A percentile compares a stretch with the other conserved stretches of the same genome.
phyloP scores from a whole-genome alignment of 1,140 invertebrate genomes.

The Calycopis cecrops region DNA sequence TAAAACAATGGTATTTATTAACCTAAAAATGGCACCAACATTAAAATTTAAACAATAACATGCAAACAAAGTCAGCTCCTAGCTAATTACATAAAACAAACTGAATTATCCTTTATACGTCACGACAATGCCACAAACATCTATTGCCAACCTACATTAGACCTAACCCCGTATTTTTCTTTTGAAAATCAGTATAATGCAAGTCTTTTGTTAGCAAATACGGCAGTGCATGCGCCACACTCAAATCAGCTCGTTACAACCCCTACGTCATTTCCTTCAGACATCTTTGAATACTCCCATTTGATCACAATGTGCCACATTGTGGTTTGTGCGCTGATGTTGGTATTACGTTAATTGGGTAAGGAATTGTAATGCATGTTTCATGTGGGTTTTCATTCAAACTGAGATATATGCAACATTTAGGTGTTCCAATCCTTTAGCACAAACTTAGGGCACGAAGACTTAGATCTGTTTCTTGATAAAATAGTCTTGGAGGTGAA shows the following conservation, averaged over 20 bases:
- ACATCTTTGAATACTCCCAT: conserved; percentile 31
- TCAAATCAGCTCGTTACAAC: conserved; percentile 56
- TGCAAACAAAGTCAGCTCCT: not conserved
- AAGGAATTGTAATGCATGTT: too few relatives aligned
- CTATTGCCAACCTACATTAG: conserved; percentile 29
- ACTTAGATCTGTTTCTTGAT: too few relatives aligned
- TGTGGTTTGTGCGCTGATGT: too few relatives aligned
- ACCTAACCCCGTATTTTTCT: conserved; percentile 35
- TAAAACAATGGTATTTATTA: not conserved
- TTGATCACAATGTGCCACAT: conserved; percentile 18
- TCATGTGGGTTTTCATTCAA: too few relatives aligned
- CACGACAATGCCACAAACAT: conserved; percentile 11
- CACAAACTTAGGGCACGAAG: too few relatives aligned
- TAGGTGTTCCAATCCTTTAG: too few relatives aligned
- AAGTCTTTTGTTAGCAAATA: conserved; percentile 42
- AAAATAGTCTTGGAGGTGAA: too few relatives aligned
- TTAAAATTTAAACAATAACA: conserved; percentile 2
- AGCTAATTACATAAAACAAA: conserved; percentile 20
- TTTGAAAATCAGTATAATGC: conserved; percentile 47
- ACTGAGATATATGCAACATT: too few relatives aligned
- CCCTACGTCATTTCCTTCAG: conserved; percentile 53
- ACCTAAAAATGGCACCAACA: not conserved
- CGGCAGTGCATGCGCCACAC: conserved; percentile 36
- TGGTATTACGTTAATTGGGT: too few relatives aligned
- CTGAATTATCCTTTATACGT: conserved; percentile 6